Evolutionary conservation across 1,140 invertebrate genomes (phyloP).

Genomic region (Odontomachus brunneus): DNA sequence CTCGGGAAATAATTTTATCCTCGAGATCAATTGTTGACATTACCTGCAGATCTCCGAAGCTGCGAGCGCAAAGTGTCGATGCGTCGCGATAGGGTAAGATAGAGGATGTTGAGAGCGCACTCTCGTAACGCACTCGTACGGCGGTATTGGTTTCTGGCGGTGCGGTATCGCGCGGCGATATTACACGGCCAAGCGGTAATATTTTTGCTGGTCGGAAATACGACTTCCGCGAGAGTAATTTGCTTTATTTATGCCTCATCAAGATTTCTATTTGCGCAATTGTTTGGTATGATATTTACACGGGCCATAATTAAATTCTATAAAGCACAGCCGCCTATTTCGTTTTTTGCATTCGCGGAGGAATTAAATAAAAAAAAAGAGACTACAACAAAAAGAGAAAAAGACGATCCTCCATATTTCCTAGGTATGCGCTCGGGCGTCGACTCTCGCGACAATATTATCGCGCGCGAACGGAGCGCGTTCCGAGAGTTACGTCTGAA

Average conservation of each 20-base stretch:
- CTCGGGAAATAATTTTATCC: neutral
- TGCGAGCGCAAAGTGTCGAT: neutral
- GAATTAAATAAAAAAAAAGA: neutral
- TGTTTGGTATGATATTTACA: neutral
- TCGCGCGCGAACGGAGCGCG: neutral
- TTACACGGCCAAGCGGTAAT: neutral
- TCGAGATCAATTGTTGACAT: slow-evolving; percentile 1
- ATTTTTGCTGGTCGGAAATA: slow-evolving; percentile 17
- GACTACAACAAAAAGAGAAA: too few relatives aligned
- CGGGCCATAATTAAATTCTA: slow-evolving; percentile 15
- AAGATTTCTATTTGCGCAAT: slow-evolving; percentile 23
- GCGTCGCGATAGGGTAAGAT: too few relatives aligned
- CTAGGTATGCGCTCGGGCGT: neutral
- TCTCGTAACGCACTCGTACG: neutral
- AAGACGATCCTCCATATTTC: neutral
- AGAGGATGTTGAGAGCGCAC: slow-evolving; percentile 4
- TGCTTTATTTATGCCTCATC: neutral
- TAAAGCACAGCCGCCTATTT: neutral
- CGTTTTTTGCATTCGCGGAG: neutral
- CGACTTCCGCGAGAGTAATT: neutral
- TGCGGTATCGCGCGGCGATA: neutral
- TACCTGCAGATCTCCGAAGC: slow-evolving; percentile 5
- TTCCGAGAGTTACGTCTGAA: neutral
- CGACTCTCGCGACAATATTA: neutral
- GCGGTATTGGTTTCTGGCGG: slow-evolving; percentile 3